phyloP scores from a whole-genome alignment of 2,888 invertebrate genomes.

The Coenonympha glycerion region DNA sequence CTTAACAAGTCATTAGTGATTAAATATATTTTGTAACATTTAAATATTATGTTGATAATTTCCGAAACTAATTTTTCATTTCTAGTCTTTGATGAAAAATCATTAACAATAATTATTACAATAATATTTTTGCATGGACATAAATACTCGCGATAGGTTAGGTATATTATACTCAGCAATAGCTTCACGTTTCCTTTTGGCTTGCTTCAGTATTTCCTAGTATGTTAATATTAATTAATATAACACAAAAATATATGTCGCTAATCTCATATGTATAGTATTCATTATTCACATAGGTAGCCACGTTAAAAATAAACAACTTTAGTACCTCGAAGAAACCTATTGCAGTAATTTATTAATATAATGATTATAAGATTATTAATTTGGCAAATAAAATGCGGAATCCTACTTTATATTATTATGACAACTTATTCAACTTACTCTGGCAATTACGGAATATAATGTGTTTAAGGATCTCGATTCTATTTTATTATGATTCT shows the following conservation, averaged over 20 bases:
- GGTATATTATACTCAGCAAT: slow-evolving; percentile 17
- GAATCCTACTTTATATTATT: not conserved
- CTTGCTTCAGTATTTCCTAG: not conserved
- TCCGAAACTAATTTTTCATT: slow-evolving; percentile 42
- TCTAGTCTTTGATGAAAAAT: slow-evolving; percentile 51
- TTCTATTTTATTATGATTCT: not conserved
- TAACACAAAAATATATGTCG: slow-evolving; percentile 25
- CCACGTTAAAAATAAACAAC: not conserved
- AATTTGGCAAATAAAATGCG: not conserved
- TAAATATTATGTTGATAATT: slow-evolving; percentile 66
- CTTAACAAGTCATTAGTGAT: slow-evolving; percentile 68
- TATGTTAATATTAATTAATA: too few relatives aligned
- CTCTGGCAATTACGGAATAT: not conserved
- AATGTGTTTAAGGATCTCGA: not conserved
- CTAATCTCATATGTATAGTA: slow-evolving; percentile 20
- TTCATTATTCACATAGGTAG: not conserved
- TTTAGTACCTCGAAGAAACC: not conserved
- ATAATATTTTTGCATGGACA: slow-evolving; percentile 39
- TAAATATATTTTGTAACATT: slow-evolving; percentile 71
- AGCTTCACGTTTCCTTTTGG: slow-evolving; percentile 9
- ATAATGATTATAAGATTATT: too few relatives aligned
- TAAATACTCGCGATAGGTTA: slow-evolving; percentile 21
- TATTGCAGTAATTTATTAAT: not conserved
- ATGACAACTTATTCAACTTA: not conserved
- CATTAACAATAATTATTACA: slow-evolving; percentile 43